Percentiles rank a stretch among this genome's conserved stretches.
phyloP scores from a whole-genome alignment of 2,113 vertebrate genomes.

The Todiramphus saurophagus region DNA sequence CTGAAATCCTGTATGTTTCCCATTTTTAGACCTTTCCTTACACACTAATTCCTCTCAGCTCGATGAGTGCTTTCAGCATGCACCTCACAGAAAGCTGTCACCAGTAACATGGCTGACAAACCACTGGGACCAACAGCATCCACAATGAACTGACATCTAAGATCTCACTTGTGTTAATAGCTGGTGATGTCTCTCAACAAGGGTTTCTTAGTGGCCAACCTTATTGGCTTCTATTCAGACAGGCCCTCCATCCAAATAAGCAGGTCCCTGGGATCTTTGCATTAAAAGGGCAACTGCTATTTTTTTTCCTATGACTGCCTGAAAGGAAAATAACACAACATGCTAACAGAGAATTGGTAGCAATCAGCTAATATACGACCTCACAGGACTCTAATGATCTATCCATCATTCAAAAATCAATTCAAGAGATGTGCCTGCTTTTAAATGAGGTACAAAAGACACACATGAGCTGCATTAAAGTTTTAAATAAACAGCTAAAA shows the following conservation, averaged over 20 bases:
- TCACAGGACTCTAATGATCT: neutral
- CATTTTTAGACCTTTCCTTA: neutral
- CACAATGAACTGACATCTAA: neutral
- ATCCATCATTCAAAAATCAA: slow-evolving; percentile 14
- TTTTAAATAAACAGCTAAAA: neutral
- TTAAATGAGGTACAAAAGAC: slow-evolving; percentile 14
- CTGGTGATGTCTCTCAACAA: neutral
- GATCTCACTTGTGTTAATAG: neutral
- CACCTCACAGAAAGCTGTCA: neutral
- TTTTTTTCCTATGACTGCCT: neutral
- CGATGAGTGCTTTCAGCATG: neutral
- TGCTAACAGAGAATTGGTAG: neutral
- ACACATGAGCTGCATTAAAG: neutral
- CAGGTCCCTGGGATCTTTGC: neutral
- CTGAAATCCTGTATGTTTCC: neutral
- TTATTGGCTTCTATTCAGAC: neutral
- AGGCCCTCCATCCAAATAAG: slow-evolving; percentile 15
- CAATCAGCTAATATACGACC: neutral
- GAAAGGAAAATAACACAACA: neutral
- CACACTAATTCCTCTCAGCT: neutral
- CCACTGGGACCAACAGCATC: neutral
- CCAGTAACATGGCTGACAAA: neutral
- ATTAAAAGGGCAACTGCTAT: neutral
- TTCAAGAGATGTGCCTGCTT: neutral
- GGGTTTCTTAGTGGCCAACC: neutral